A percentile compares a stretch with the other conserved stretches of the same genome.
These are phyloP conservation scores for Blomia tropicalis DNA, from an alignment of 2,888 invertebrate species.

Conservation along the genomic window DNA sequence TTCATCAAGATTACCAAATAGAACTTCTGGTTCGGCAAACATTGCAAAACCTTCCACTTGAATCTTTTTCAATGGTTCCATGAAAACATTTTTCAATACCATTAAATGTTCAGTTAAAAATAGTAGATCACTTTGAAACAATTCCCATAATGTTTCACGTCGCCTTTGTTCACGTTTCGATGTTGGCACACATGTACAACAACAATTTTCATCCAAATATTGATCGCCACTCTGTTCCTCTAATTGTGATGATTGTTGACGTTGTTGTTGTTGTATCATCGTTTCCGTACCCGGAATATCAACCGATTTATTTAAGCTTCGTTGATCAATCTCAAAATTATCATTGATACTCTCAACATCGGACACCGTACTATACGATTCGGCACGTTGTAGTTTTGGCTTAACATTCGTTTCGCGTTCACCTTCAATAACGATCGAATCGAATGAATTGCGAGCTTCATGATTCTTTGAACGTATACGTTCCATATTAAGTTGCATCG, in stretches of 20 bases:
- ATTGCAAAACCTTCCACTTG: conserved; percentile 49
- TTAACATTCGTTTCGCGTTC: not conserved
- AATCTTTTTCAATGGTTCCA: conserved; percentile 48
- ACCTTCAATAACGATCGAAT: no score
- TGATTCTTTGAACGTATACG: not conserved
- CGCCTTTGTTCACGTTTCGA: conserved; percentile 35
- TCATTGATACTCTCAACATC: conserved; percentile 13
- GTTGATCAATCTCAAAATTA: not conserved
- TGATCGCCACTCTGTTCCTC: conserved; percentile 11
- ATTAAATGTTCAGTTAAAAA: conserved; percentile 47
- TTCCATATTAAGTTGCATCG: not conserved
- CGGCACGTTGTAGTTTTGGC: not conserved
- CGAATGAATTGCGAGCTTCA: not conserved
- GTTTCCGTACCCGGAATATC: conserved; percentile 6
- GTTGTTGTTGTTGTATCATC: conserved; percentile 3
- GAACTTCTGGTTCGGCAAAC: conserved; percentile 46
- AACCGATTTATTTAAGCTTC: conserved; percentile 6
- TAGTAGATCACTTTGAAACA: conserved; percentile 46
- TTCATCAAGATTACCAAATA: conserved; percentile 48
- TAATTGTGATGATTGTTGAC: conserved; percentile 10
- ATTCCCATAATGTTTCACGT: conserved; percentile 46
- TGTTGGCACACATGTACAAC: conserved; percentile 25
- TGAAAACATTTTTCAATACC: conserved; percentile 47
- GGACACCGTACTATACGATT: not conserved
- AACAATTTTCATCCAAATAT: conserved; percentile 12